Base-by-base conservation (phyloP, 2,797 vertebrate genomes). In the Typhlichthys eigenmanni region DNA sequence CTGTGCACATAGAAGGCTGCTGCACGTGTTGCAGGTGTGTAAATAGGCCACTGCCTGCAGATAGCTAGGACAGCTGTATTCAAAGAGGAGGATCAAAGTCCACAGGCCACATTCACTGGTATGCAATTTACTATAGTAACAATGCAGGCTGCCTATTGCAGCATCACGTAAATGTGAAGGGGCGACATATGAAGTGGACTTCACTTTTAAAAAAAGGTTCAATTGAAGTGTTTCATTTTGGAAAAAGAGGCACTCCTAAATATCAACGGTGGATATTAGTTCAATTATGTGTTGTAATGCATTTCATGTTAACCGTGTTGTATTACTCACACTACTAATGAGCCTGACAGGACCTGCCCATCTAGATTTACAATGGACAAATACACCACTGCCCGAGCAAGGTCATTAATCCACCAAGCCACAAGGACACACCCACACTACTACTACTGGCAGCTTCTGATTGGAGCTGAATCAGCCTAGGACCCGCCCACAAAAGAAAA, bases 31-130 rank as follows among this genome's bases (percentile, higher is more conserved):
- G 76, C 87, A 91, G 89, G 88, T 91, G 89, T 90, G 88, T 87
- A 91, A 92, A 93, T 75, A 91, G 72, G 69, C 66, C 70, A 84
- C 66, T 71, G 73, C 66, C 74, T 70, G 81, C 71, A 58, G 55
- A 72, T 59, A n/a, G 66, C 46, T 47, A 19, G 74, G 45, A 60
- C 63, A 91, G 90, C 83, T 90, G 89, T 75, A 65, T 77, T 76
- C 74, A 76, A 83, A 64, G 5, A 65, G 53, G 32, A 17, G 68
- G 82, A 83, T 61, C 89, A 90, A 92, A 90, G 90, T 91, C 87
- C 89, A 76, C 55, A 47, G 58, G 7, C 19, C 16, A 49, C 70
- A 63, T 84, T 83, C 51, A 55, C 75, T 82, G 80, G 81, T 80
- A 84, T 76, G 76, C 74, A 47, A 32, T 29, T 29, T 29, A 29